Percentiles rank a stretch among this genome's conserved stretches.
Conservation (phyloP, 2,113 vertebrate genomes). For the Ondatra zibethicus region DNA sequence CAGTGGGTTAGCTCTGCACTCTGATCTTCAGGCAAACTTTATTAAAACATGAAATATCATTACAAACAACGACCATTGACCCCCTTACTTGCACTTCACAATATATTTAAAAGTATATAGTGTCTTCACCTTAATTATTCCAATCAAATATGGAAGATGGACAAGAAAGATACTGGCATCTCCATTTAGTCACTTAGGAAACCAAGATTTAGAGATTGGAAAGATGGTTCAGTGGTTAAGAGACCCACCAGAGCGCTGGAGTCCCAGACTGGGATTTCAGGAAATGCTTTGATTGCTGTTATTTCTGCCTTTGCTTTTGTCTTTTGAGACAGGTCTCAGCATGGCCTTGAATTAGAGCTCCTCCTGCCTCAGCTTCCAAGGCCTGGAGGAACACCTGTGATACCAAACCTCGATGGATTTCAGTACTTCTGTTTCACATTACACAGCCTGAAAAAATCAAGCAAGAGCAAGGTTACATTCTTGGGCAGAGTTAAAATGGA, state of each 20-base stretch:
- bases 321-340: background rate
- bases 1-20: no score
- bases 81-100: background rate
- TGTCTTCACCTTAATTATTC: background rate
- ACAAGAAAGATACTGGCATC: background rate
- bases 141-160: background rate
- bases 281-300: background rate
- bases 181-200: background rate
- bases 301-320: background rate
- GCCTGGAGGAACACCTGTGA: background rate
- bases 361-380: background rate
- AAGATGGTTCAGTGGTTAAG: background rate
- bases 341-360: background rate
- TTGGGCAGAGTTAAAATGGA: conserved; percentile 42
- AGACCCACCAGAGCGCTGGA: background rate
- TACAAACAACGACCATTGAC: background rate
- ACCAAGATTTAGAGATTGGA: background rate
- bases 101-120: background rate
- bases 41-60: no score
- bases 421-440: background rate
- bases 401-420: background rate
- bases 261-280: background rate
- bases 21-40: no score
- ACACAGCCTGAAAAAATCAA: conserved; percentile 1
- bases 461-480: background rate